These are phyloP conservation scores for Rhizomys pruinosus DNA, from an alignment of 2,113 vertebrate genomes.

Conservation along the genomic window DNA sequence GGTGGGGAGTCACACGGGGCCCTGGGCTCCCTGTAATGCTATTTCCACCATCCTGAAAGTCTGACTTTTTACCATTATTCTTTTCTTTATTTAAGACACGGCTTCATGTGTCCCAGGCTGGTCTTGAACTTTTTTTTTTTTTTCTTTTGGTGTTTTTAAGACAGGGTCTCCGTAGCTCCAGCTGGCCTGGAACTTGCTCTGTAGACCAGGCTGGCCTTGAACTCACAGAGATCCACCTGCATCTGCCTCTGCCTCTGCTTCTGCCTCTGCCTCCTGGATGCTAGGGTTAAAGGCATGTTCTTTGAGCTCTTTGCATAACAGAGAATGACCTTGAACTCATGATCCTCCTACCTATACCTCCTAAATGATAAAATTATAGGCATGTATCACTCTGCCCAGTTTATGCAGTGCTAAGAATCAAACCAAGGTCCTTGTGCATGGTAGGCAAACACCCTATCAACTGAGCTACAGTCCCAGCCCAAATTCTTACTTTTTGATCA, in stretches of 20 bases:
- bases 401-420: background rate
- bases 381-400: background rate
- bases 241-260: no score
- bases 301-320: background rate
- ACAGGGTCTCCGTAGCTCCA: no score
- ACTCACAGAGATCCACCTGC: no score
- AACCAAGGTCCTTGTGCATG: background rate
- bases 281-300: no score
- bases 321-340: background rate
- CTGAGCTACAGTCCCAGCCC: background rate
- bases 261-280: no score
- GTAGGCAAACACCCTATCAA: no score
- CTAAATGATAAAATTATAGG: background rate
- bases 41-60: background rate
- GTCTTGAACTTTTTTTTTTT: background rate
- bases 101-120: background rate
- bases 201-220: no score
- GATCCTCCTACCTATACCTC: background rate
- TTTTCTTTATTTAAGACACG: background rate
- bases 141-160: no score
- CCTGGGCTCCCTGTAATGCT: no score
- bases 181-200: no score
- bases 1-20: background rate
- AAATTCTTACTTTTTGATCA: slow-evolving; percentile 3
- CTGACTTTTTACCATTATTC: background rate